A percentile compares a stretch with the other conserved stretches of the same genome.
Conservation (phyloP, 2,113 vertebrate genomes). For the Alaudala cheleensis region DNA sequence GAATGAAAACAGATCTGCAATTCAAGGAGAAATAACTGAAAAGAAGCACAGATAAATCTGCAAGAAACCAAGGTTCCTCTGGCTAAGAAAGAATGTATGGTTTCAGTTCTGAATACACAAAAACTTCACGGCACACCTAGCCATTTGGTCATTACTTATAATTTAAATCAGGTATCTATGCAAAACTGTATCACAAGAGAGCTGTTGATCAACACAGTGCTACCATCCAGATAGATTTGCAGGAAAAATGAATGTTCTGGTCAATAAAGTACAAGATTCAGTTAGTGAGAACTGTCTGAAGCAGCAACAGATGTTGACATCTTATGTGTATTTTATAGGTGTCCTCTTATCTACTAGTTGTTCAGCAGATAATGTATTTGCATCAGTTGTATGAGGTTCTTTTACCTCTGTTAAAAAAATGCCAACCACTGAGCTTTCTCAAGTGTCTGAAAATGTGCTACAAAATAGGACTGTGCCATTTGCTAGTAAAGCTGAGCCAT, state of each 20-base stretch:
- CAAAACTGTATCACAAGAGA: constrained; percentile 81
- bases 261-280: constrained; percentile 73
- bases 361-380: constrained; percentile 69
- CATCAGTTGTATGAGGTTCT: constrained; percentile 63
- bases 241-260: constrained; percentile 73
- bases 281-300: constrained; percentile 73
- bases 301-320: constrained; percentile 73
- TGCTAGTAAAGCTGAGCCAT: constrained; percentile 69
- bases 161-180: constrained; percentile 77
- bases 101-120: constrained; percentile 73
- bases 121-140: constrained; percentile 74
- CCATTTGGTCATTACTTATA: constrained; percentile 78
- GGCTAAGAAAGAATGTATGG: constrained; percentile 75
- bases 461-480: constrained; percentile 68
- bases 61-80: constrained; percentile 77
- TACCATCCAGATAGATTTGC: constrained; percentile 73
- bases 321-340: constrained; percentile 70
- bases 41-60: constrained; percentile 75
- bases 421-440: constrained; percentile 67
- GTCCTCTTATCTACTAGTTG: constrained; percentile 69
- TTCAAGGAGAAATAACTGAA: constrained; percentile 74
- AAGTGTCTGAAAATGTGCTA: constrained; percentile 65
- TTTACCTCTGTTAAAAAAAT: constrained; percentile 70
- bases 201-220: constrained; percentile 78
- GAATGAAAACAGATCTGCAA: constrained; percentile 75